These are phyloP conservation scores for Carabus problematicus DNA, from an alignment of 2,888 invertebrate species.

Conservation along the genomic window DNA sequence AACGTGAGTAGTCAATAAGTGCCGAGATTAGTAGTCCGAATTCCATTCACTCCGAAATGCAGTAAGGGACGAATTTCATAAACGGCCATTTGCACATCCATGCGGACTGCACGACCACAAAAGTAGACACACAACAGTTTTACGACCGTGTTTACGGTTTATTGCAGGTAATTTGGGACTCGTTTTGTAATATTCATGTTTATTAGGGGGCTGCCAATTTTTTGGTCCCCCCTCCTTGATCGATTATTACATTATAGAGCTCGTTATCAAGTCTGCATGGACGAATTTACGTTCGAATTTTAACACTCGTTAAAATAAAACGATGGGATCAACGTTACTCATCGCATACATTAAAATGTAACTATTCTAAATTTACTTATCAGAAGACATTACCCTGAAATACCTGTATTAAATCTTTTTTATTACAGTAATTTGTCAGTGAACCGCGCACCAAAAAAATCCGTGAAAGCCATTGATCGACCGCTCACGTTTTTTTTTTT, in stretches of 20 bases:
- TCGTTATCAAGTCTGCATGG: constrained; percentile 34
- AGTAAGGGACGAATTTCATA: too few relatives aligned
- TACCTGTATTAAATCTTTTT: too few relatives aligned
- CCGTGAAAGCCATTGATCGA: too few relatives aligned
- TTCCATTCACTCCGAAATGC: background rate
- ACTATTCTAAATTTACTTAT: too few relatives aligned
- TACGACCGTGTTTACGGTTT: constrained; percentile 30
- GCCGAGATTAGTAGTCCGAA: background rate
- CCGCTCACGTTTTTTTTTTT: too few relatives aligned
- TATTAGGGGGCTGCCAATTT: constrained; percentile 11
- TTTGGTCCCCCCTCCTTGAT: constrained; percentile 31
- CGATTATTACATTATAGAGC: constrained; percentile 22
- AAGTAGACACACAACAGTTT: constrained; percentile 6
- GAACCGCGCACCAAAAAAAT: too few relatives aligned
- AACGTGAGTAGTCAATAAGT: constrained; percentile 9
- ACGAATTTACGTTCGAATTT: constrained; percentile 19
- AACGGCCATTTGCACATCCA: too few relatives aligned
- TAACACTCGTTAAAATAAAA: constrained; percentile 9
- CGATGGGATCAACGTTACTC: too few relatives aligned
- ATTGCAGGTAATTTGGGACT: constrained; percentile 29
- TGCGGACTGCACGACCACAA: too few relatives aligned
- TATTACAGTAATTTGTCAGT: too few relatives aligned
- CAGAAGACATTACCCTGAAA: too few relatives aligned
- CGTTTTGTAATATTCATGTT: constrained; percentile 20
- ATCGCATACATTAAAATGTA: too few relatives aligned